Conservation (phyloP, 2,113 vertebrate species). For the Menura novaehollandiae region DNA sequence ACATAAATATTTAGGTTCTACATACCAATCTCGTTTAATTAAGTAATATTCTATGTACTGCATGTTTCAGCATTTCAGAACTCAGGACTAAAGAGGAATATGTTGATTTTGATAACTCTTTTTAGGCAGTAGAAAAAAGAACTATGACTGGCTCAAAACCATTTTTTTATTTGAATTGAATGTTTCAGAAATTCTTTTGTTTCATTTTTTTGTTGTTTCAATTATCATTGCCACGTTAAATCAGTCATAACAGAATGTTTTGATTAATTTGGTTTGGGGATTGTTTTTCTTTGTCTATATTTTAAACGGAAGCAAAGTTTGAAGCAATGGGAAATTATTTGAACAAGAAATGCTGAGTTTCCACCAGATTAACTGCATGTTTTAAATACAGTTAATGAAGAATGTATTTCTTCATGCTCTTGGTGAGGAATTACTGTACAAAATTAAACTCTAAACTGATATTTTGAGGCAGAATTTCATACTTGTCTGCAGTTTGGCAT, state of each 20-base stretch:
- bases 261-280: background rate
- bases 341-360: background rate
- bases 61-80: background rate
- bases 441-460: background rate
- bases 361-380: background rate
- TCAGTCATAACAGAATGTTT: background rate
- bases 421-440: background rate
- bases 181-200: background rate
- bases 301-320: background rate
- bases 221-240: background rate
- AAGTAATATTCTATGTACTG: background rate
- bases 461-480: background rate
- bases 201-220: background rate
- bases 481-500: background rate
- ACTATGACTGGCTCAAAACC: background rate
- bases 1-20: background rate
- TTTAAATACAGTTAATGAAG: background rate
- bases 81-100: background rate
- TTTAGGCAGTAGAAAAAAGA: background rate
- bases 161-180: background rate
- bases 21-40: background rate
- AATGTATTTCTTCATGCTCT: background rate
- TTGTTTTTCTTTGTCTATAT: background rate
- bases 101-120: background rate
- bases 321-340: background rate